These are phyloP conservation scores for Rhincodon typus DNA, from an alignment of 2,797 vertebrate genomes.

Conservation along the genomic window DNA sequence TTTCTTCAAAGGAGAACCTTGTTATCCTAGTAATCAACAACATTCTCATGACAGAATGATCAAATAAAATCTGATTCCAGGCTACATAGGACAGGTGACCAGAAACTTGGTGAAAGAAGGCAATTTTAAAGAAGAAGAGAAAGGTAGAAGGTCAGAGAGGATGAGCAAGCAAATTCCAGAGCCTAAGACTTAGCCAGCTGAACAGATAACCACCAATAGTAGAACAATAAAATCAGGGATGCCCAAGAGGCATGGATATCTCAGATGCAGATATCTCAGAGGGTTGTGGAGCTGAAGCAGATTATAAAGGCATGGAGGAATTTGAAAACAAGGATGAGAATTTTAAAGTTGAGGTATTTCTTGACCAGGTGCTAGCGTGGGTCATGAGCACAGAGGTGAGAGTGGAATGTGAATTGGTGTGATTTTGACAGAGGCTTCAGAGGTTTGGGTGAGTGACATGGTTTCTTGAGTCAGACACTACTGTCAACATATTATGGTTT, in stretches of 20 bases:
- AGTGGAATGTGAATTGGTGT: background rate
- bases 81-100: too few species aligned
- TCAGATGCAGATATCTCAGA: too few species aligned
- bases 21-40: too few species aligned
- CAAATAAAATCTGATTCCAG: too few species aligned
- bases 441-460: background rate
- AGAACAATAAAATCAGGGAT: background rate
- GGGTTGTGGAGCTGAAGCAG: background rate
- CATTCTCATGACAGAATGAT: too few species aligned
- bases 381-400: background rate
- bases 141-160: background rate
- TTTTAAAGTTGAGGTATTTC: background rate
- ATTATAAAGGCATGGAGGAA: background rate
- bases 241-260: too few species aligned
- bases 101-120: too few species aligned
- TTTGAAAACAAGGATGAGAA: background rate
- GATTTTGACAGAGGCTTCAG: background rate
- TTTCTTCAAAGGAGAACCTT: too few species aligned
- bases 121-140: too few species aligned
- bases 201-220: too few species aligned
- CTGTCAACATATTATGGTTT: too few species aligned
- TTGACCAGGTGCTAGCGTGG: background rate
- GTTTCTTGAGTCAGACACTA: too few species aligned
- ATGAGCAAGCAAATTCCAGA: background rate
- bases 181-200: background rate